Conservation (phyloP, 2,113 vertebrate species). For the Cyphomyrus plagiostoma region DNA sequence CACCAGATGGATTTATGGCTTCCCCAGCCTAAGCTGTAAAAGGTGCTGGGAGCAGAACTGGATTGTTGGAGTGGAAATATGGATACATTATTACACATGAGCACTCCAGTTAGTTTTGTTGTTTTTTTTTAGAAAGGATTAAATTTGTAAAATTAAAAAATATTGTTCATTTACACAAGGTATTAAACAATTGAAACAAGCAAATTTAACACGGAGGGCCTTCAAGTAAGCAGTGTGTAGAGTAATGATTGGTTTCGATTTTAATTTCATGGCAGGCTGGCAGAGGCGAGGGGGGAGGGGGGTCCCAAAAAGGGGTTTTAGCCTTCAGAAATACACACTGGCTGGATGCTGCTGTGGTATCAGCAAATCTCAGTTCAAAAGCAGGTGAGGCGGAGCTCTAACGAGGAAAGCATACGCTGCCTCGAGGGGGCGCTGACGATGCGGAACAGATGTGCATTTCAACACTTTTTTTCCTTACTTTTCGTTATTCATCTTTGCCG, state of each 20-base stretch:
- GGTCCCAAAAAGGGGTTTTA: background rate
- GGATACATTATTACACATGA: background rate
- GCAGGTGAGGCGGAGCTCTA: background rate
- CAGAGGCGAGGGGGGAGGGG: background rate
- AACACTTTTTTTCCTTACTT: background rate
- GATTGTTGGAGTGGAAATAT: background rate
- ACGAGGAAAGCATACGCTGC: background rate
- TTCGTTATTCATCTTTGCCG: background rate
- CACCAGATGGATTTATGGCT: background rate
- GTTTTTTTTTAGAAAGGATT: background rate
- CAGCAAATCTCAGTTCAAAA: background rate
- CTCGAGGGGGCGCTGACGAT: background rate
- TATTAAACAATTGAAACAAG: conserved; percentile 39
- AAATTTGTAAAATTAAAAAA: conserved; percentile 12
- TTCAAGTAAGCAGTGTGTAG: conserved; percentile 31
- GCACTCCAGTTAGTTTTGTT: background rate
- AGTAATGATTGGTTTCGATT: conserved; percentile 23
- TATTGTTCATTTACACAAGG: conserved; percentile 31
- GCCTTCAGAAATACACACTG: background rate
- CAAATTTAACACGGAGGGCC: conserved; percentile 34
- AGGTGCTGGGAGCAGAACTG: background rate
- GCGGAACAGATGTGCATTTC: background rate
- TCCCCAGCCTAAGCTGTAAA: background rate
- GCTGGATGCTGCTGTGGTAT: background rate
- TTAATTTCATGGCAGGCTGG: conserved; percentile 19